Evolutionary conservation across 2,113 vertebrate species (phyloP), one percentile per base, ranked within the genome.

Genomic region (Typhlomys cinereus): DNA sequence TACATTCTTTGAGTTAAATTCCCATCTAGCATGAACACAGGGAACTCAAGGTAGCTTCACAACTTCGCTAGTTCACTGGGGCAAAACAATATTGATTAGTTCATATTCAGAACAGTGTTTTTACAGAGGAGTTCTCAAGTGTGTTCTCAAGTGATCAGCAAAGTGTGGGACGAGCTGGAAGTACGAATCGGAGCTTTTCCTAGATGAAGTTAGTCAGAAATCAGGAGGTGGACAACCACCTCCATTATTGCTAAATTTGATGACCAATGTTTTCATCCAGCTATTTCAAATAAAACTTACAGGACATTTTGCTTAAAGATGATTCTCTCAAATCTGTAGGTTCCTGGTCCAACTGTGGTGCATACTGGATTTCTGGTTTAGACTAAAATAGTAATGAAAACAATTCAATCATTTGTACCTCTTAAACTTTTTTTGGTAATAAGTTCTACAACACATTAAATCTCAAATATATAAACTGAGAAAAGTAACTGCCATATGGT

Each of bases 361-460:
- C 97, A 95, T 99, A 98, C 96, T 98, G 98, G 88, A 99, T 97
- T 97, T 99, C 98, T 96, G 99, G 99, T 93, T 98, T 99, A 89
- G 99, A 98, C 99, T 99, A 96, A 97, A 97, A 97, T 62, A 71
- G 97, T 97, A 97, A 95, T 66, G 44, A 95, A 93, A 94, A 82
- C 90, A 95, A 86, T 86, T 94, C 92, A 81, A 62, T 88, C 83
- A 81, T 90, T 87, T 88, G 61, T 93, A 91, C 54, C 82, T 92
- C 54, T 71, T 88, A 88, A 67, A 54, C 44, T 88, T 94, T 86
- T 89, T 73, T 87, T 74, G 90, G 75, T 69, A 94, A 75, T 46
- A 89, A 95, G 85, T 91, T 95, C 79, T 92, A 21, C 57, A 94
- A 93, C 54, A 89, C 25, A 86, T 76, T 36, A 91, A 91, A 87